Evolutionary conservation across 2,888 invertebrate genomes (phyloP).

Genomic region (Agonopterix arenella): DNA sequence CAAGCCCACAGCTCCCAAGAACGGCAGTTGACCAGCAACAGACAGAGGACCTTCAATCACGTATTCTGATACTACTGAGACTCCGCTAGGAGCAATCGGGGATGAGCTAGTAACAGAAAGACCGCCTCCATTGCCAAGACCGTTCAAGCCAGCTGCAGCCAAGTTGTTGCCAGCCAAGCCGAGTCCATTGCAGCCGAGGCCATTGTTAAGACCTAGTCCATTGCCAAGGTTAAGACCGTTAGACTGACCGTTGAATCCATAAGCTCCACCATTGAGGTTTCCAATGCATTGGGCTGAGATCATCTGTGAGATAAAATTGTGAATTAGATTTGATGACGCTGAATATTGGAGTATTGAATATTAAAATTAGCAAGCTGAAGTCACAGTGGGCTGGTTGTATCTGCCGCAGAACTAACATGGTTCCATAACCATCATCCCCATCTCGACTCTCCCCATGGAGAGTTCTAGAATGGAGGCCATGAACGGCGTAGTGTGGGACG

Average conservation of each 20-base stretch:
- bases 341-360: neutral
- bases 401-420: too few relatives aligned
- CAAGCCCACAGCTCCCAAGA: slow-evolving; percentile 19
- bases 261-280: neutral
- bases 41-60: slow-evolving; percentile 22
- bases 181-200: neutral
- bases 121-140: slow-evolving; percentile 7
- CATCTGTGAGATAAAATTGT: neutral
- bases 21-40: slow-evolving; percentile 22
- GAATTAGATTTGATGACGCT: neutral
- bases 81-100: slow-evolving; percentile 19
- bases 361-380: neutral
- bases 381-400: too few relatives aligned
- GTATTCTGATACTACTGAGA: slow-evolving; percentile 24
- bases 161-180: neutral
- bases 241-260: neutral
- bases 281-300: neutral
- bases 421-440: too few relatives aligned
- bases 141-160: neutral
- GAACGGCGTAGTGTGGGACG: too few relatives aligned
- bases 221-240: neutral
- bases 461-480: too few relatives aligned
- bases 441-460: too few relatives aligned
- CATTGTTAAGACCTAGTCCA: neutral
- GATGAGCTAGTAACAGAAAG: slow-evolving; percentile 14